Percentiles rank a stretch among this genome's conserved stretches.
These are phyloP conservation scores for Altica lythri DNA, from an alignment of 2,888 invertebrate genomes.

Conservation along the genomic window DNA sequence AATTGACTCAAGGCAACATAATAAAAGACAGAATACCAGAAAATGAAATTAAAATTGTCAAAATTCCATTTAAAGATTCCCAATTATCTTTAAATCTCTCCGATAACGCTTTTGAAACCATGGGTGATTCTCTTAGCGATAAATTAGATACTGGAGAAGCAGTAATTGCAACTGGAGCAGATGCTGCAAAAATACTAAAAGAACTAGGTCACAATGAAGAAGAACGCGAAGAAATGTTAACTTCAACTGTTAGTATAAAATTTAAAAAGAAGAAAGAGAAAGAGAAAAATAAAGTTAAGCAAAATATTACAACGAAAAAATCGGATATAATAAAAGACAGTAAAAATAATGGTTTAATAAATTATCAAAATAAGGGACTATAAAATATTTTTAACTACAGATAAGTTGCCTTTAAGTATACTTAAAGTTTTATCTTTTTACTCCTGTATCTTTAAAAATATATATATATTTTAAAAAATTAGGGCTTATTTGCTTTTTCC, in stretches of 20 bases:
- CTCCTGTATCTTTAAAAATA: too few species aligned
- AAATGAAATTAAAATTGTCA: constrained; percentile 49
- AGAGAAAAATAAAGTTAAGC: too few species aligned
- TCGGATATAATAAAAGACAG: neutral
- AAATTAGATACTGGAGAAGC: constrained; percentile 51
- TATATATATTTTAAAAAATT: too few species aligned
- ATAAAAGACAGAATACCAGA: constrained; percentile 48
- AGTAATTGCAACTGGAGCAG: constrained; percentile 47
- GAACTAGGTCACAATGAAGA: constrained; percentile 39
- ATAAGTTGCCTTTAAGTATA: too few species aligned
- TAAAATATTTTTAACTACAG: too few species aligned
- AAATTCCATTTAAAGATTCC: constrained; percentile 50
- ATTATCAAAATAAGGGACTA: too few species aligned
- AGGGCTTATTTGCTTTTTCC: too few species aligned
- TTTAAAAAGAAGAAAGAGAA: too few species aligned
- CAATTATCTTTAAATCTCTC: constrained; percentile 49
- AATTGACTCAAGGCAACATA: constrained; percentile 47
- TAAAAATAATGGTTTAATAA: too few species aligned
- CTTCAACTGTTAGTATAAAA: too few species aligned
- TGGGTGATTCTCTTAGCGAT: constrained; percentile 55
- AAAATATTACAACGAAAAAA: too few species aligned
- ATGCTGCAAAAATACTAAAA: constrained; percentile 47
- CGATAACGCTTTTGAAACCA: constrained; percentile 53
- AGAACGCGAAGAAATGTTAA: constrained; percentile 20
- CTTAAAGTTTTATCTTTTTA: too few species aligned